phyloP scores from a whole-genome alignment of 2,888 invertebrate genomes.

The Drosophila cognata region DNA sequence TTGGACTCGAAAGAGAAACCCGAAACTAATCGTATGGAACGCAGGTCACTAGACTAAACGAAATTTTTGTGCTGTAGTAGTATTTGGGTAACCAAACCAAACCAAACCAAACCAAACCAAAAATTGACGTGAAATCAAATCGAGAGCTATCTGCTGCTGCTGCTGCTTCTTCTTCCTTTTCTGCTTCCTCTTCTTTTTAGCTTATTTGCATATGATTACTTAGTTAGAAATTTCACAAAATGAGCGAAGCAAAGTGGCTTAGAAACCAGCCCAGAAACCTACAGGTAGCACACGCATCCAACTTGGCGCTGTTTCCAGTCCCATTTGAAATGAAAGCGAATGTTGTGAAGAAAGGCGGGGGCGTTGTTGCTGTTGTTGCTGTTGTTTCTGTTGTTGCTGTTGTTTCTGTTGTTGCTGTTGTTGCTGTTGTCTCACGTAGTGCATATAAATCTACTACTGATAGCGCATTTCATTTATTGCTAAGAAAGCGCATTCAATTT shows the following conservation, averaged over 20 bases:
- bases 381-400: constrained; percentile 8
- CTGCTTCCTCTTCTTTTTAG: constrained; percentile 24
- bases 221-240: constrained; percentile 72
- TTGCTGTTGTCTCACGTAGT: constrained; percentile 31
- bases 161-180: constrained; percentile 14
- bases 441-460: constrained; percentile 56
- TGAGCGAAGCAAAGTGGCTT: constrained; percentile 38
- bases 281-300: constrained; percentile 15
- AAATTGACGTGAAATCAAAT: constrained; percentile 47
- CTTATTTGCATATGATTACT: constrained; percentile 76
- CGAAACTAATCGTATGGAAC: constrained; percentile 75
- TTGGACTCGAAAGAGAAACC: constrained; percentile 76
- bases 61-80: constrained; percentile 51
- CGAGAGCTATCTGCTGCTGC: constrained; percentile 25
- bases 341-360: constrained; percentile 48
- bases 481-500: constrained; percentile 62
- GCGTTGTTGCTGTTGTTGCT: constrained; percentile 21
- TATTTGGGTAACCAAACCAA: constrained; percentile 79
- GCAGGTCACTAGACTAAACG: constrained; percentile 60
- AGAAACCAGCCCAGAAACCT: constrained; percentile 44
- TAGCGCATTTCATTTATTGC: constrained; percentile 56
- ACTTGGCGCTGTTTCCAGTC: constrained; percentile 25
- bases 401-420: not conserved
- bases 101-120: constrained; percentile 21
- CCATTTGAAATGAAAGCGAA: constrained; percentile 70